Evolutionary conservation across 2,113 vertebrate species (phyloP), one percentile per base, ranked within the genome.

Genomic region (Sander lucioperca): DNA sequence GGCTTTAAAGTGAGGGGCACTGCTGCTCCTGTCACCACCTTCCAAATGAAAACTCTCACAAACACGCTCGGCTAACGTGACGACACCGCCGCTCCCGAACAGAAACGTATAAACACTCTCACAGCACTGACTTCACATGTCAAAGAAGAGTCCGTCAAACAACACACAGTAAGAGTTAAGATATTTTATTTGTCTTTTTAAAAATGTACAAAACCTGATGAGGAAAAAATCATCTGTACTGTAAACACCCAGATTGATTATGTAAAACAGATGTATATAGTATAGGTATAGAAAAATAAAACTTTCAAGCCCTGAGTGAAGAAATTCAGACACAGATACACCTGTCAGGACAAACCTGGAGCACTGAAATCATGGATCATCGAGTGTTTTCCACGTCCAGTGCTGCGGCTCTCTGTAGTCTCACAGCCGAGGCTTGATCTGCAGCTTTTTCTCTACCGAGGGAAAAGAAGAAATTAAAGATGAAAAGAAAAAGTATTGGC

Each of bases 371-470:
- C 72, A 77, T 15, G 12, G 43, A n/a, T 14, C 39, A 3, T 11
- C 10, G 33, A n/a, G 53, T 61, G 13, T 7, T 33, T 39, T 45
- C 47, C 70, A 43, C 74, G 30, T 69, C 48, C 54, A 1, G 39
- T 7, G 72, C 68, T 9, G 74, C 83, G 39, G 61, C 36, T 64
- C 36, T 68, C 68, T 30, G 50, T 12, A 4, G 13, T 39, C 64
- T 76, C 81, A 91, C 54, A 96, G 93, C 13, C 95, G 92, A 63
- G 95, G 95, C 79, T 95, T 96, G 88, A 96, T 96, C 89, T 96
- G 95, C 59, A 96, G 90, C 23, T 87, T 94, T 66, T 89, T 95
- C 45, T 93, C 95, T 95, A 91, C 6, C 58, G 74, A 63, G 33
- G 6, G 74, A 8, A 84, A 61, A 88, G 48, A 3, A 43, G 14